Evolutionary conservation across 2,888 invertebrate genomes (phyloP).

Genomic region (Malacosoma neustria): DNA sequence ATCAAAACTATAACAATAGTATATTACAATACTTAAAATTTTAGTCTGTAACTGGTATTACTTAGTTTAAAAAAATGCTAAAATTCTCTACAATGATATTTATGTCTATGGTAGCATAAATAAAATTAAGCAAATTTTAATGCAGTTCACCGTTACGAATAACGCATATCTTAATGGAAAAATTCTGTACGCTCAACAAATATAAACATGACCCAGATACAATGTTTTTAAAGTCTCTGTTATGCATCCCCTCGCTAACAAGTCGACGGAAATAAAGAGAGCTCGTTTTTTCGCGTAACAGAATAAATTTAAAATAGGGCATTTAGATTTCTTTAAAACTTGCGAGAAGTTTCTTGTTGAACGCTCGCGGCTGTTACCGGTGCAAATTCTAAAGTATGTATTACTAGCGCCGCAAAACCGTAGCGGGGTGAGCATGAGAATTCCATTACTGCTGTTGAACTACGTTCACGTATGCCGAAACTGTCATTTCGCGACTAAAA

Average conservation of each 20-base stretch:
- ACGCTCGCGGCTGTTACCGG: slow-evolving; percentile 56
- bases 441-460: slow-evolving; percentile 63
- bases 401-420: slow-evolving; percentile 58
- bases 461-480: slow-evolving; percentile 34
- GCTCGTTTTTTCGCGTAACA: slow-evolving; percentile 16
- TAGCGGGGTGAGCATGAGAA: slow-evolving; percentile 62
- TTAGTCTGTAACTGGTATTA: too few relatives aligned
- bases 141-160: too few relatives aligned
- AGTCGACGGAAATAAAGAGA: slow-evolving; percentile 14
- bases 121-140: too few relatives aligned
- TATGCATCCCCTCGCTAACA: slow-evolving; percentile 13
- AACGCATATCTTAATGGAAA: too few relatives aligned
- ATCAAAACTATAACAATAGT: too few relatives aligned
- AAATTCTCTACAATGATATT: too few relatives aligned
- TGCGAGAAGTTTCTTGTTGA: slow-evolving; percentile 51
- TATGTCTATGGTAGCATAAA: too few relatives aligned
- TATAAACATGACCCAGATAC: slow-evolving; percentile 7
- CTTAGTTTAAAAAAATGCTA: too few relatives aligned
- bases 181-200: too few relatives aligned
- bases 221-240: slow-evolving; percentile 10
- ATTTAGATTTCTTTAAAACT: slow-evolving; percentile 55
- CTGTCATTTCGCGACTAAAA: slow-evolving; percentile 17
- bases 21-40: too few relatives aligned
- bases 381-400: slow-evolving; percentile 69
- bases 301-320: slow-evolving; percentile 42